These are phyloP conservation scores for Chrysemys picta DNA, from an alignment of 2,113 vertebrate genomes.

Conservation along the genomic window DNA sequence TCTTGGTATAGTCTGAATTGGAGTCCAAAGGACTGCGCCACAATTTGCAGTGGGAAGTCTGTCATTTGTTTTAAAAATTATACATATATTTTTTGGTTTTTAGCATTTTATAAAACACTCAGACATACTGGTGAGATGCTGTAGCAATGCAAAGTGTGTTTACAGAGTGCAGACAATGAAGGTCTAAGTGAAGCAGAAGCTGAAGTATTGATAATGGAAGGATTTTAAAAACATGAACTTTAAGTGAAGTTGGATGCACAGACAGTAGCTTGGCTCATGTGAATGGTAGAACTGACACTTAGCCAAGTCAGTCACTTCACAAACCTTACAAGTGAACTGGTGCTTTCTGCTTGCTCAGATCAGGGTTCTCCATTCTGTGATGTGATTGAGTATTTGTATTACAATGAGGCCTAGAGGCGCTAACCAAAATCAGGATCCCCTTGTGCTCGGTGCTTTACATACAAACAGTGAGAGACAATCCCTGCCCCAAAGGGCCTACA, in stretches of 20 bases:
- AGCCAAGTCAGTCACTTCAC: too few species aligned
- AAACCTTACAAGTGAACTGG: neutral
- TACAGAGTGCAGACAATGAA: neutral
- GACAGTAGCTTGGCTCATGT: too few species aligned
- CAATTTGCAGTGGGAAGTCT: neutral
- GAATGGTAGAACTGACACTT: neutral
- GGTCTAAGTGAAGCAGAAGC: neutral
- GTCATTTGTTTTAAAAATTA: too few species aligned
- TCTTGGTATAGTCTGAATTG: neutral
- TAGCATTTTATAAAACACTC: neutral
- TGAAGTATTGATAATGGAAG: neutral
- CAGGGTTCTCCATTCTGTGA: neutral
- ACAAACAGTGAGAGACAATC: too few species aligned
- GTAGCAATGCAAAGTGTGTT: neutral
- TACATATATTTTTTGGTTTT: neutral
- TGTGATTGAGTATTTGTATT: too few species aligned
- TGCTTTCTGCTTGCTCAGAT: neutral
- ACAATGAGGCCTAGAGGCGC: too few species aligned
- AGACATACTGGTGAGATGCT: neutral
- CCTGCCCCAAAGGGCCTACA: fast-evolving
- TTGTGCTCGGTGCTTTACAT: too few species aligned
- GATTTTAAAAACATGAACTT: too few species aligned
- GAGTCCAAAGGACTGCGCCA: neutral
- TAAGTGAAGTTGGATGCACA: too few species aligned
- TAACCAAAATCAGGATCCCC: too few species aligned